A percentile compares a stretch with the other conserved stretches of the same genome.
phyloP scores from a whole-genome alignment of 2,797 vertebrate species.

The Chelmon rostratus region DNA sequence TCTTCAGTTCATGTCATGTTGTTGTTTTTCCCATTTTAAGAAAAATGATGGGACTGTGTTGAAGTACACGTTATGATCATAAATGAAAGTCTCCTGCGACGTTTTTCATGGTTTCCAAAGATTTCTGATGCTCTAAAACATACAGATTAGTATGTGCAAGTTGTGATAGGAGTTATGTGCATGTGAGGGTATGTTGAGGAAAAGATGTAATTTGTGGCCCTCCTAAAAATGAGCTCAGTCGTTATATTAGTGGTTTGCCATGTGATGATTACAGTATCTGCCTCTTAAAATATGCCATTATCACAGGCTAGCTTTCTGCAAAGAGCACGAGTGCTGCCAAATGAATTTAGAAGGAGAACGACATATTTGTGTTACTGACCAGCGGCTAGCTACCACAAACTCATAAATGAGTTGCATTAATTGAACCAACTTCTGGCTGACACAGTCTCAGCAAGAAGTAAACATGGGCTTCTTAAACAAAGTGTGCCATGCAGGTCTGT shows the following conservation, averaged over 20 bases:
- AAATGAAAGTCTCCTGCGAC: background rate
- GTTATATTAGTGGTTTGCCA: background rate
- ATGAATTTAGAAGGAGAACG: background rate
- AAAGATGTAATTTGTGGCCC: background rate
- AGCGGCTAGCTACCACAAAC: background rate
- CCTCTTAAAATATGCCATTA: background rate
- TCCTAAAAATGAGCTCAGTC: background rate
- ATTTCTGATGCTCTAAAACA: background rate
- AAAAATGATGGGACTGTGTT: slow-evolving; percentile 28
- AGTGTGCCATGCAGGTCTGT: background rate
- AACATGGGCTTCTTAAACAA: background rate
- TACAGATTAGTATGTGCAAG: background rate
- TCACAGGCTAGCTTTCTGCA: background rate
- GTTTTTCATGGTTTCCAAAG: background rate
- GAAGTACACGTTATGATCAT: slow-evolving; percentile 18
- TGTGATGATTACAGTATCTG: background rate
- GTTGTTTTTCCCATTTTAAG: slow-evolving; percentile 19
- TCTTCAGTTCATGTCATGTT: slow-evolving; percentile 20
- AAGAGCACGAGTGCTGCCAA: background rate
- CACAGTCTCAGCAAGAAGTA: background rate
- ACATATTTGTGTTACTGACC: background rate
- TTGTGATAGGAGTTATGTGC: background rate
- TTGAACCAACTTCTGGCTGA: background rate
- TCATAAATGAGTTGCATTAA: background rate
- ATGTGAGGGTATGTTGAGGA: background rate